Percentiles rank a stretch among this genome's conserved stretches.
Conservation (phyloP, 1,140 invertebrate genomes). For the Drosophila kurseongensis region DNA sequence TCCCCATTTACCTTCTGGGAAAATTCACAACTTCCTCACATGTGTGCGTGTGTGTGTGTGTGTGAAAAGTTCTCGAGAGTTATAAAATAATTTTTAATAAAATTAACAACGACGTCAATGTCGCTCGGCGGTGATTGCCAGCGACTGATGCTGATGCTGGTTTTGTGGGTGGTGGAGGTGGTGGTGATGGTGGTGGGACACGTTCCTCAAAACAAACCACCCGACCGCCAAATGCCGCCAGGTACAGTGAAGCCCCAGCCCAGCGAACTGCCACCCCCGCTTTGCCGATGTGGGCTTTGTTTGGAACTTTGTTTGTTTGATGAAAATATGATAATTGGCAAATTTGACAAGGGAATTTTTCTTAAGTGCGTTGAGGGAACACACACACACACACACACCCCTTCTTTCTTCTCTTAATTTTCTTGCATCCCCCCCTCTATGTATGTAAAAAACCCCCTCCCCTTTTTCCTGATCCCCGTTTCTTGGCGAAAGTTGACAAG, state of each 20-base stretch:
- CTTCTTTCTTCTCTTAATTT: slow-evolving; percentile 1
- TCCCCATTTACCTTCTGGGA: slow-evolving; percentile 5
- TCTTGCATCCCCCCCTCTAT: background rate
- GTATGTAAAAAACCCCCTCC: background rate
- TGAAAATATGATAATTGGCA: slow-evolving; percentile 85
- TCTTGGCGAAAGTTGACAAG: slow-evolving; percentile 71
- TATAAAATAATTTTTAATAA: slow-evolving; percentile 83
- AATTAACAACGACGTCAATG: slow-evolving; percentile 66
- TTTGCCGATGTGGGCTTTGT: slow-evolving; percentile 13
- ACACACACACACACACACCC: slow-evolving; percentile 6
- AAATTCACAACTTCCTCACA: slow-evolving; percentile 6
- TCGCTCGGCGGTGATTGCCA: slow-evolving; percentile 60
- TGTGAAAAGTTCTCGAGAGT: slow-evolving; percentile 60
- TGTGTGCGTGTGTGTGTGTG: slow-evolving; percentile 8
- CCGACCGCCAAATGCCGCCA: slow-evolving; percentile 12
- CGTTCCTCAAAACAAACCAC: slow-evolving; percentile 1
- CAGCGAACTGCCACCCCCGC: background rate
- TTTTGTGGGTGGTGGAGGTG: slow-evolving; percentile 1
- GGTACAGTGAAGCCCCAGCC: slow-evolving; percentile 7
- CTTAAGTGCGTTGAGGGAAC: slow-evolving; percentile 71
- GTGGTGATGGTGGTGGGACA: background rate
- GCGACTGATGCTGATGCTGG: slow-evolving; percentile 31
- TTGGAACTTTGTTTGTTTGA: slow-evolving; percentile 82
- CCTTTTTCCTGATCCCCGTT: background rate
- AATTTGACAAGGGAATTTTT: slow-evolving; percentile 84